Evolutionary conservation across 2,797 vertebrate genomes (phyloP).

Genomic region (Poliocrania exsul): DNA sequence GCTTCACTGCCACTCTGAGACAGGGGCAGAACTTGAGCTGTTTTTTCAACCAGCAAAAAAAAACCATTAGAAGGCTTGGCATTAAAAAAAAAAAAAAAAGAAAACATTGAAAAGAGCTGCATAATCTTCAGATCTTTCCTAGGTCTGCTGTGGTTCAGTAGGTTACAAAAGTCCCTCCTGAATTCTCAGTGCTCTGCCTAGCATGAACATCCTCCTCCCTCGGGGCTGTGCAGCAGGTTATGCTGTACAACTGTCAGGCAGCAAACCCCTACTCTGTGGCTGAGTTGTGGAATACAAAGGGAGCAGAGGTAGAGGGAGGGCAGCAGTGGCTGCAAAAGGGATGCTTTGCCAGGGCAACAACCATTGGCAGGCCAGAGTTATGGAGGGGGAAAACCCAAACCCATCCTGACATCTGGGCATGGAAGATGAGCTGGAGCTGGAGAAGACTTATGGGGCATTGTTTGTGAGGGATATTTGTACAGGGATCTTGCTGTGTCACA

Average conservation of each 20-base stretch:
- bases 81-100: not conserved
- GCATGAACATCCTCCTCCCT: constrained; percentile 41
- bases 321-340: not conserved
- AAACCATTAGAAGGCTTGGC: not conserved
- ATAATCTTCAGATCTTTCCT: constrained; percentile 35
- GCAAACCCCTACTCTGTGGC: not conserved
- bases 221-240: not conserved
- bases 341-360: not conserved
- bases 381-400: not conserved
- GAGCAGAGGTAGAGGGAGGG: not conserved
- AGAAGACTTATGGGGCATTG: not conserved
- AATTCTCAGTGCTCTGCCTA: constrained; percentile 60
- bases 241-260: not conserved
- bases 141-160: constrained; percentile 37
- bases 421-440: not conserved
- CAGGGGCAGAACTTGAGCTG: not conserved
- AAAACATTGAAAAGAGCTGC: not conserved
- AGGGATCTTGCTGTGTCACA: not conserved
- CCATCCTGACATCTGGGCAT: not conserved
- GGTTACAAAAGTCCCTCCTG: constrained; percentile 25
- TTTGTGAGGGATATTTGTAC: not conserved
- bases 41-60: constrained; percentile 1
- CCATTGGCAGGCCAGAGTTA: not conserved
- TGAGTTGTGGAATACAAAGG: not conserved
- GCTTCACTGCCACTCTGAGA: constrained; percentile 1